Evolutionary conservation across 2,888 invertebrate species (phyloP), one percentile per base, ranked within the genome.

Genomic region (Lamellibrachia satsuma): DNA sequence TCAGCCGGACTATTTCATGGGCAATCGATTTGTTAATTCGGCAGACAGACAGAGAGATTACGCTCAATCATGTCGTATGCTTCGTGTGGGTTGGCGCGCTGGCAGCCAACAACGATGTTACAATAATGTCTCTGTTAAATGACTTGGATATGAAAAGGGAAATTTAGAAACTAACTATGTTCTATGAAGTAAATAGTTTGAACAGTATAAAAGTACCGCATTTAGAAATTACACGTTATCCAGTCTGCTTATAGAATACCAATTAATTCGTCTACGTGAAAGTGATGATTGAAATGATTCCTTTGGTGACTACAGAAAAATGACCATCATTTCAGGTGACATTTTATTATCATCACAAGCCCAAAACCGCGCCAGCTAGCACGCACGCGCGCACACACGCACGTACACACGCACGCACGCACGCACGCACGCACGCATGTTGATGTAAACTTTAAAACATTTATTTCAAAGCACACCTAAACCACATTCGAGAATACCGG

Each of bases 11-110:
- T 75, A 75, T 75, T 75, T 75, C n/a, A 75, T 75, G 75, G 75
- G 75, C 75, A 75, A 75, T 75, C 75, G 75, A 75, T 75, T 75
- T 75, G 75, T n/a, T 75, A 75, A 75, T 75, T 75, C 75, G 15
- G 15, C 75, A 75, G 75, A 22, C 22, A 75, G 22, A 22, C n/a
- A 75, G 22, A 75, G 75, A 11, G 75, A 75, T 75, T 75, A 75
- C 75, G 75, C n/a, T 75, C 75, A 22, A 75, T 75, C 75, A 75
- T 22, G 75, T 75, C 1, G 11, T 75, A 15, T 75, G 75, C 75
- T 75, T 75, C 75, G 15, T 75, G 75, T 6, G n/a, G 15, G 57
- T 22, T 75, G 75, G 75, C 75, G 15, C 75, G 75, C 22, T 75
- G 22, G n/a, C 75, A 75, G 75, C 75, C 75, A 75, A n/a, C 75